phyloP scores from a whole-genome alignment of 2,888 invertebrate genomes.

The Acronicta leporina region DNA sequence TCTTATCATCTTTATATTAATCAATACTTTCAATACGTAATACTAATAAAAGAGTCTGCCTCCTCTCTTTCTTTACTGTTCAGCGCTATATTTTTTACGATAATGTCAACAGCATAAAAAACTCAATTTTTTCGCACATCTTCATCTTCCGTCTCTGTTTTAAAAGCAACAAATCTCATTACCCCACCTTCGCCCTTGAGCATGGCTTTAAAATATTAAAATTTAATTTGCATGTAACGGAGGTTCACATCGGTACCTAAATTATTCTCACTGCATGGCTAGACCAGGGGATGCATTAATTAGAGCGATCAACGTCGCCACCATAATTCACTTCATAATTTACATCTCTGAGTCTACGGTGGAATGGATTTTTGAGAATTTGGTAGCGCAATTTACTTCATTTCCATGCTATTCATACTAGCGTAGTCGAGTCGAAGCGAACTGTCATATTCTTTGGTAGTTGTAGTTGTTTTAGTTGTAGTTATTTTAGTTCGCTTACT shows the following conservation, averaged over 20 bases:
- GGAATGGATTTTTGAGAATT: slow-evolving; percentile 8
- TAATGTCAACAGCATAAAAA: slow-evolving; percentile 1
- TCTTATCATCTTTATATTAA: too few species aligned
- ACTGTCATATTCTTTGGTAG: too few species aligned
- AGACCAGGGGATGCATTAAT: slow-evolving; percentile 57
- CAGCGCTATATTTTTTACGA: not conserved
- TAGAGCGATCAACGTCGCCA: slow-evolving; percentile 49
- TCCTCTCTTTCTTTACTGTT: too few species aligned
- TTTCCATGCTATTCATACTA: too few species aligned
- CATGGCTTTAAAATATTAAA: slow-evolving; percentile 64
- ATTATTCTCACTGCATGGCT: slow-evolving; percentile 62
- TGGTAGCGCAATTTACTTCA: not conserved
- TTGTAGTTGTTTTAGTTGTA: too few species aligned
- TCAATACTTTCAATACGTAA: too few species aligned
- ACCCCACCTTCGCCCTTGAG: slow-evolving; percentile 40
- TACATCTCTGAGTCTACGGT: slow-evolving; percentile 18
- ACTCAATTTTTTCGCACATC: slow-evolving; percentile 6
- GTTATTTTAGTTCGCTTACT: too few species aligned
- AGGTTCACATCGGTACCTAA: slow-evolving; percentile 48
- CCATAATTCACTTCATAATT: slow-evolving; percentile 56
- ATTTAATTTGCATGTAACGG: slow-evolving; percentile 63
- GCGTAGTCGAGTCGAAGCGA: too few species aligned
- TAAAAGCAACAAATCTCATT: slow-evolving; percentile 52
- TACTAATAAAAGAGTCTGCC: too few species aligned
- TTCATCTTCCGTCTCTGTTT: slow-evolving; percentile 25